These are phyloP conservation scores for Eurystomus glaucurus DNA, from an alignment of 2,797 vertebrate species.

Conservation along the genomic window DNA sequence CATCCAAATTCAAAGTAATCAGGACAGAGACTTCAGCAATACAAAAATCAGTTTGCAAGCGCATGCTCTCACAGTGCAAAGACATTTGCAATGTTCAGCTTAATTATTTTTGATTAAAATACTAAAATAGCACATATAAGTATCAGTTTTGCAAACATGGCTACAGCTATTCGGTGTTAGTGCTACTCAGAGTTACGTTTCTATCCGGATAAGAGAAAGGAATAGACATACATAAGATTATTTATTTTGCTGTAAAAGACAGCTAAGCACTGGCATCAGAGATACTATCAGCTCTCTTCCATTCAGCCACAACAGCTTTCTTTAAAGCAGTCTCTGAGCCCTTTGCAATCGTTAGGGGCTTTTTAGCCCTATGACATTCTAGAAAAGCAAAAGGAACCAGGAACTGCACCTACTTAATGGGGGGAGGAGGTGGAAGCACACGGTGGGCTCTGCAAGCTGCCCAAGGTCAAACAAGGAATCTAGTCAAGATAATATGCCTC, in stretches of 20 bases:
- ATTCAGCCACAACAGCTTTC: background rate
- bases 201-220: background rate
- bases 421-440: background rate
- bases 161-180: background rate
- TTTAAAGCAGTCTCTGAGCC: background rate
- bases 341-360: background rate
- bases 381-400: background rate
- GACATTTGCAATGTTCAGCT: background rate
- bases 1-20: background rate
- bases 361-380: background rate
- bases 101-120: background rate
- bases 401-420: background rate
- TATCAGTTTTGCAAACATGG: background rate
- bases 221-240: background rate
- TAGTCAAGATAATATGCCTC: background rate
- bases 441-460: background rate
- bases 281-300: background rate
- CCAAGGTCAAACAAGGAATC: background rate
- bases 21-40: background rate
- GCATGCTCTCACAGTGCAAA: accelerated
- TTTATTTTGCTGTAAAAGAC: background rate
- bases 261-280: background rate
- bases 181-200: background rate
- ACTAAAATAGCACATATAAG: background rate
- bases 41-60: background rate